phyloP scores from a whole-genome alignment of 2,797 vertebrate species.

The Myoxocephalus aenaeus region DNA sequence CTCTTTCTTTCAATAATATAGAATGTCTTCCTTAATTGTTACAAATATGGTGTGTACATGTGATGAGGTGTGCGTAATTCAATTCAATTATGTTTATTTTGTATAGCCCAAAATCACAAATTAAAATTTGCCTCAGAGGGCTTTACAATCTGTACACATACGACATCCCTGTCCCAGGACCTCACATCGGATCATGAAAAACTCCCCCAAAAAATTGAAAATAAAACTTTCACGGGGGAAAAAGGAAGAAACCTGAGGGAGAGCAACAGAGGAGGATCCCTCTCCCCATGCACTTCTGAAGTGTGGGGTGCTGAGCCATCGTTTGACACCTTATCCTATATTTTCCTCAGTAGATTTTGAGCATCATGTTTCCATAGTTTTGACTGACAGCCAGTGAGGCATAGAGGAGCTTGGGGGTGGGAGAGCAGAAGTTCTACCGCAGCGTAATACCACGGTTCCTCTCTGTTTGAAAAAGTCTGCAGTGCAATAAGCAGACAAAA shows the following conservation, averaged over 20 bases:
- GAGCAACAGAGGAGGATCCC: no score
- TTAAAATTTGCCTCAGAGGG: no score
- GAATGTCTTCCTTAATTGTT: background rate
- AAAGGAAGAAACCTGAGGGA: no score
- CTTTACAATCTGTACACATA: no score
- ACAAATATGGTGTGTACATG: background rate
- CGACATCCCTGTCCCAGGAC: no score
- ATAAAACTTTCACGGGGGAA: no score
- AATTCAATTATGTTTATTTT: no score
- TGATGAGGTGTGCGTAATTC: background rate
- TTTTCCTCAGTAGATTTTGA: slow-evolving; percentile 8
- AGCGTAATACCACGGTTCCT: slow-evolving; percentile 18
- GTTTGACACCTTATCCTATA: slow-evolving; percentile 8
- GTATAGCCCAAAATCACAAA: no score
- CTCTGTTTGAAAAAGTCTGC: slow-evolving; percentile 41
- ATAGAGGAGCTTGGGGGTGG: slow-evolving; percentile 6
- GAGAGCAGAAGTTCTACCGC: slow-evolving; percentile 21
- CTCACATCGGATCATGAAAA: no score
- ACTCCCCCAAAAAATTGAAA: no score
- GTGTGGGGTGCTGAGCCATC: background rate
- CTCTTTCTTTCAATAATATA: background rate
- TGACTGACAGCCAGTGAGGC: slow-evolving; percentile 52
- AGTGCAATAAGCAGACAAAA: slow-evolving; percentile 36
- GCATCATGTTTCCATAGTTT: slow-evolving; percentile 49
- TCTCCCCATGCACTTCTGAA: no score